Percentiles rank a stretch among this genome's conserved stretches.
phyloP scores from a whole-genome alignment of 1,140 invertebrate genomes.

The Parapsyche elsis region DNA sequence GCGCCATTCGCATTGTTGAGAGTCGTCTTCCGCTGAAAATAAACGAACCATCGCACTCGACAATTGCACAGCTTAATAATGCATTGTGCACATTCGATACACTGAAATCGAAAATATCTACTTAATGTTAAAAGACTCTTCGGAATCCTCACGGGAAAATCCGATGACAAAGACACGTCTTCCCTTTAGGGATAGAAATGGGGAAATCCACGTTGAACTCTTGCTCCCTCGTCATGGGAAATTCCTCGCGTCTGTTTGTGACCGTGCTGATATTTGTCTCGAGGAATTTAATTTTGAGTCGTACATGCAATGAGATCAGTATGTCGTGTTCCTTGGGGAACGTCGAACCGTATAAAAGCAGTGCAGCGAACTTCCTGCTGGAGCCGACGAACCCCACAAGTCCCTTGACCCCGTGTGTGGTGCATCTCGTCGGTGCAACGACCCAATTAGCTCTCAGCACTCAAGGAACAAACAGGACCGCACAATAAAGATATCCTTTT shows the following conservation, averaged over 20 bases:
- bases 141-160: neutral
- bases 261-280: too few species aligned
- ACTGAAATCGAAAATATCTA: neutral
- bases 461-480: conserved; percentile 25
- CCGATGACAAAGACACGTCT: neutral
- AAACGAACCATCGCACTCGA: neutral
- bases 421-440: conserved; percentile 31
- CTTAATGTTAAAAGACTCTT: neutral
- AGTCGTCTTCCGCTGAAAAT: neutral
- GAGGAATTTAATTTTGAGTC: too few species aligned
- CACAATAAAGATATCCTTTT: conserved; percentile 20
- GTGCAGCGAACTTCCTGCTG: conserved; percentile 38
- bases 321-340: conserved; percentile 3
- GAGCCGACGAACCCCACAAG: conserved; percentile 33
- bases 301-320: conserved; percentile 28
- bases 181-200: neutral
- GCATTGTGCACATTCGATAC: neutral
- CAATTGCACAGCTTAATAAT: neutral
- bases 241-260: neutral
- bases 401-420: conserved; percentile 30
- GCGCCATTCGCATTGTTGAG: neutral
- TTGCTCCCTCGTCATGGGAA: neutral
- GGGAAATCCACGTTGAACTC: neutral
- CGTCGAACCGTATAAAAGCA: neutral
- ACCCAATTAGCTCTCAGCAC: conserved; percentile 28